Conservation (phyloP, 2,888 invertebrate genomes). For the Danaus chrysippus region DNA sequence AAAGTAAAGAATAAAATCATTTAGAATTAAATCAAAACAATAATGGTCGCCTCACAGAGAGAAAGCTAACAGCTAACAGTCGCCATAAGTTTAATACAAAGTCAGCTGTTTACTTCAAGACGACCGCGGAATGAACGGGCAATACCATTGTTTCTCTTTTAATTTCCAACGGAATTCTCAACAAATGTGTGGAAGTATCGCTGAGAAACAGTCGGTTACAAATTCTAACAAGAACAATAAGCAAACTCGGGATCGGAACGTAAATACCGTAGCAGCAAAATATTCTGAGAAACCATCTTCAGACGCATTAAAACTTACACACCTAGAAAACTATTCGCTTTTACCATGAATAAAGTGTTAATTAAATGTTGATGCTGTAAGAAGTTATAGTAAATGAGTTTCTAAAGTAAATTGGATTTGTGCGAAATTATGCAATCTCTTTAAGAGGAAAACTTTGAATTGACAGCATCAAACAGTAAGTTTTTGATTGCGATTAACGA, state of each 20-base stretch:
- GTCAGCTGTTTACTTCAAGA: constrained; percentile 17
- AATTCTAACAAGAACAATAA: constrained; percentile 32
- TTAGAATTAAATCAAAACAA: not conserved
- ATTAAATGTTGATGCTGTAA: constrained; percentile 36
- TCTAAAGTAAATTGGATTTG: constrained; percentile 28
- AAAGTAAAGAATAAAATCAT: not conserved
- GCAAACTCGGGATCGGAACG: constrained; percentile 25
- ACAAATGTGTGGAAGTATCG: constrained; percentile 23
- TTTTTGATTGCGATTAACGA: constrained; percentile 12
- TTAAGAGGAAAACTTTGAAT: constrained; percentile 28
- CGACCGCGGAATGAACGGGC: constrained; percentile 16
- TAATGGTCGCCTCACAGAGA: not conserved
- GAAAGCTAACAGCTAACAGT: not conserved
- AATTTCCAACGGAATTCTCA: constrained; percentile 22
- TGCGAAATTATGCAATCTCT: constrained; percentile 28
- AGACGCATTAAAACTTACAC: constrained; percentile 21
- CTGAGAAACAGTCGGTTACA: constrained; percentile 25
- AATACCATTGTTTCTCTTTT: constrained; percentile 21
- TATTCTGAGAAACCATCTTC: constrained; percentile 11
- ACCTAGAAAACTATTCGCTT: constrained; percentile 20
- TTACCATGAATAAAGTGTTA: constrained; percentile 33
- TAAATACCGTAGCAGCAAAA: constrained; percentile 17
- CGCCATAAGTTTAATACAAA: constrained; percentile 14
- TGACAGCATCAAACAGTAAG: constrained; percentile 21
- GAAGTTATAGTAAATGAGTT: constrained; percentile 33